phyloP scores from a whole-genome alignment of 1,140 invertebrate genomes.

The Tribolium madens region DNA sequence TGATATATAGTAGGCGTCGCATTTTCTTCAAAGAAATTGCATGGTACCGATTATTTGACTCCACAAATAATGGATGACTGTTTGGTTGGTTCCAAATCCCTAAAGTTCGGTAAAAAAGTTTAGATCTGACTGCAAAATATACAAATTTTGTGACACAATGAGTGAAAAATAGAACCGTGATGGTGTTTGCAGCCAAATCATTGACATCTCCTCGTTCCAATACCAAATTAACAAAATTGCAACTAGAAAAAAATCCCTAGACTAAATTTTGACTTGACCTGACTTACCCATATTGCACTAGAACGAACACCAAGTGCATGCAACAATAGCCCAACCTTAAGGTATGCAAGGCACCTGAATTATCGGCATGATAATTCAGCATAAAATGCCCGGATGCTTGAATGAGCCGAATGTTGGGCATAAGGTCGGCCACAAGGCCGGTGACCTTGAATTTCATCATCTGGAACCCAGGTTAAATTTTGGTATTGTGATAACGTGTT shows the following conservation, averaged over 20 bases:
- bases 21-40: constrained; percentile 81
- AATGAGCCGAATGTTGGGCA: constrained; percentile 85
- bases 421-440: constrained; percentile 83
- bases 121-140: constrained; percentile 79
- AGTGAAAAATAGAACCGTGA: constrained; percentile 83
- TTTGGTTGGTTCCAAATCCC: constrained; percentile 86
- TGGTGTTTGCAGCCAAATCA: constrained; percentile 83
- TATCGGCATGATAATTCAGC: constrained; percentile 79
- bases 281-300: constrained; percentile 71
- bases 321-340: constrained; percentile 73
- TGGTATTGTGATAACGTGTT: neutral
- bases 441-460: constrained; percentile 72
- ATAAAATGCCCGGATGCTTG: constrained; percentile 81
- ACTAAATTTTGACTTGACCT: neutral
- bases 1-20: constrained; percentile 76
- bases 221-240: constrained; percentile 76
- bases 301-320: constrained; percentile 73
- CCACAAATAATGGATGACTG: constrained; percentile 85
- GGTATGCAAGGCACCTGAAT: constrained; percentile 68
- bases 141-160: constrained; percentile 81
- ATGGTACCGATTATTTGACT: constrained; percentile 82
- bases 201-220: constrained; percentile 81
- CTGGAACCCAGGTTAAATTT: constrained; percentile 56
- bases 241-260: constrained; percentile 57
- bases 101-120: constrained; percentile 81